These are phyloP conservation scores for Meiosimyza decipiens DNA, from an alignment of 2,888 invertebrate genomes.

Conservation along the genomic window DNA sequence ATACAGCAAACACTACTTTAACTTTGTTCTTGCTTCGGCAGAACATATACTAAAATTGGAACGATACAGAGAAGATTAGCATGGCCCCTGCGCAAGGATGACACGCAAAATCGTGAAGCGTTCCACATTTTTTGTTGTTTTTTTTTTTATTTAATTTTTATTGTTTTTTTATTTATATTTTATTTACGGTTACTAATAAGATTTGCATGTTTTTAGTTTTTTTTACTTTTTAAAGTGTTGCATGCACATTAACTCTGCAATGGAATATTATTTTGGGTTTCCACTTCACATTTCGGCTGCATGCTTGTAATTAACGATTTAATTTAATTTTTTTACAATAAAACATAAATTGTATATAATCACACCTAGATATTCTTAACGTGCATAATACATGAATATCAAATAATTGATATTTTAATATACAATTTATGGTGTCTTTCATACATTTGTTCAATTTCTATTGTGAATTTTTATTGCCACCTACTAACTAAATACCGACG, in stretches of 20 bases:
- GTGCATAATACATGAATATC: neutral
- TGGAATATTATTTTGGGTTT: neutral
- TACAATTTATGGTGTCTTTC: neutral
- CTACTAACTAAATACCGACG: slow-evolving; percentile 14
- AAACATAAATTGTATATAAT: slow-evolving; percentile 1
- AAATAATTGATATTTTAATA: neutral
- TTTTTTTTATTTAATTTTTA: slow-evolving; percentile 26
- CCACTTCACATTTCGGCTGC: slow-evolving; percentile 1
- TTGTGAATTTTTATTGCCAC: neutral
- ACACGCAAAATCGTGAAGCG: slow-evolving; percentile 94
- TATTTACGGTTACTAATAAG: neutral
- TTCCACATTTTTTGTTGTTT: slow-evolving; percentile 67
- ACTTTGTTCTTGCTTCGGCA: slow-evolving; percentile 61
- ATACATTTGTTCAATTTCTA: neutral
- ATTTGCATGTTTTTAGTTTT: neutral
- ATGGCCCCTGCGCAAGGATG: slow-evolving; percentile 94
- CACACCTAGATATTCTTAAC: neutral
- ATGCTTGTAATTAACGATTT: neutral
- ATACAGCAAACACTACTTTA: neutral
- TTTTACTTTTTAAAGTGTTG: neutral
- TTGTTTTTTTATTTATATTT: slow-evolving; percentile 5
- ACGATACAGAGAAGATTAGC: slow-evolving; percentile 95
- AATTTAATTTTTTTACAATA: neutral
- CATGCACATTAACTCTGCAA: neutral
- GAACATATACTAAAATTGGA: slow-evolving; percentile 90